Evolutionary conservation across 2,888 invertebrate genomes (phyloP).

Genomic region (Ormyrus labotus): DNA sequence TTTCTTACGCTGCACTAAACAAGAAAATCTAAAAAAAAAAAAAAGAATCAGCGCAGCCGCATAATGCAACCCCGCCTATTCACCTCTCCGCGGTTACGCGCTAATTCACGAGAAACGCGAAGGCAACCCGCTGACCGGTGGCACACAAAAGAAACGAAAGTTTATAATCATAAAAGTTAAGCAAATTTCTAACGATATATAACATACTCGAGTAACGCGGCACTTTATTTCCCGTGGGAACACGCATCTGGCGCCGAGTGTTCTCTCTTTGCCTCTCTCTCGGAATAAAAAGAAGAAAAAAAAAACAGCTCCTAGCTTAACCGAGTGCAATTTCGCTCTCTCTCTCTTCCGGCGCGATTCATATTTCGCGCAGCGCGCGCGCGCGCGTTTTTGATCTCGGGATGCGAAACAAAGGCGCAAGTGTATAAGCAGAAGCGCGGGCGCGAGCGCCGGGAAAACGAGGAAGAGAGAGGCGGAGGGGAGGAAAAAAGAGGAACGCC

Average conservation of each 20-base stretch:
- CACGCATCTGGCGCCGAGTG: background rate
- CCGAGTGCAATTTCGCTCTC: conserved; percentile 26
- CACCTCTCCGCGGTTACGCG: no score
- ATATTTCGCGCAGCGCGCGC: background rate
- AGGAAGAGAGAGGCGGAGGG: background rate
- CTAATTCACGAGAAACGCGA: background rate
- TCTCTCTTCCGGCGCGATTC: background rate
- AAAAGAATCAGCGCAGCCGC: no score
- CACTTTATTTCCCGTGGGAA: no score
- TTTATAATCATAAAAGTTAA: conserved; percentile 46
- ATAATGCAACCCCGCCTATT: no score
- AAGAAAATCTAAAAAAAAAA: no score
- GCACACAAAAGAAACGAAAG: background rate
- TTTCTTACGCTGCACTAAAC: no score
- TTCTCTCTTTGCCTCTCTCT: background rate
- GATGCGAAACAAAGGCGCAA: conserved; percentile 44
- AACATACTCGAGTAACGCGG: background rate
- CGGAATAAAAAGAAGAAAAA: background rate
- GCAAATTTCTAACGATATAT: conserved; percentile 13
- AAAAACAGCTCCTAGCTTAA: background rate
- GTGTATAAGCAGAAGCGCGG: conserved; percentile 32
- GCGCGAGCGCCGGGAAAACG: background rate
- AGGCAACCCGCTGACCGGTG: background rate
- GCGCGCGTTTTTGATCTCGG: background rate
- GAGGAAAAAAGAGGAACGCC: background rate